Base-by-base conservation (phyloP, 2,797 vertebrate species). In the Distichodus sexfasciatus region DNA sequence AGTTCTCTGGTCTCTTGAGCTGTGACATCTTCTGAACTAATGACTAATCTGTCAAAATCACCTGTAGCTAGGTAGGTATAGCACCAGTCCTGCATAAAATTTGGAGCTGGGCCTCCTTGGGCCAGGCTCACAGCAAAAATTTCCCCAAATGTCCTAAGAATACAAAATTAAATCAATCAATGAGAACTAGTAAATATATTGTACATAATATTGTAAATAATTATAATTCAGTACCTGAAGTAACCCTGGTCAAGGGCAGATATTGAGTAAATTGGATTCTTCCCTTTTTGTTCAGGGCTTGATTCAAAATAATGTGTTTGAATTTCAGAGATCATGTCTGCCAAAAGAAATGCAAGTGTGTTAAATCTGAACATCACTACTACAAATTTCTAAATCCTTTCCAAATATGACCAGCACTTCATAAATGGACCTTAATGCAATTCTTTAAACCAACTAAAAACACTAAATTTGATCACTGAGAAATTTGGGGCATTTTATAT, bases 111-210 rank as follows among this genome's bases (percentile, higher is more conserved):
- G 14, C 66, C 66, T 62, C 65, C 66, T 23, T 74, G 72, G 8
- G 66, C 58, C 41, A 74, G 19, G 29, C 72, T 74, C 7, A 26
- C 60, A 19, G 66, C 66, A 15, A 66, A 40, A 11, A 74, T 69
- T 64, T 74, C 66, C 3, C 67, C 67, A 31, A 24, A 17, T 15
- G 51, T 55, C 51, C 51, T 55, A 17, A 31, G 31, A 24, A 51
- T 8, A 12, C 29, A 33, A 19, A 55, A 2, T 8, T n/a, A n/a
- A 35, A 4, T 4, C 11, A 35, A 35, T 35, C 33, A 35, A 35
- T 4, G 4, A 4, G 11, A 35, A 4, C 33, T 4, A 35, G 33
- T 35, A 35, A 4, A 4, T 35, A 35, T 35, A 35, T 4, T 11
- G 4, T 4, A 4, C 4, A 4, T 4, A 4, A 4, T 35, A n/a